A percentile compares a stretch with the other conserved stretches of the same genome.
These are phyloP conservation scores for Pegoplata infirma DNA, from an alignment of 2,888 invertebrate species.

Conservation along the genomic window DNA sequence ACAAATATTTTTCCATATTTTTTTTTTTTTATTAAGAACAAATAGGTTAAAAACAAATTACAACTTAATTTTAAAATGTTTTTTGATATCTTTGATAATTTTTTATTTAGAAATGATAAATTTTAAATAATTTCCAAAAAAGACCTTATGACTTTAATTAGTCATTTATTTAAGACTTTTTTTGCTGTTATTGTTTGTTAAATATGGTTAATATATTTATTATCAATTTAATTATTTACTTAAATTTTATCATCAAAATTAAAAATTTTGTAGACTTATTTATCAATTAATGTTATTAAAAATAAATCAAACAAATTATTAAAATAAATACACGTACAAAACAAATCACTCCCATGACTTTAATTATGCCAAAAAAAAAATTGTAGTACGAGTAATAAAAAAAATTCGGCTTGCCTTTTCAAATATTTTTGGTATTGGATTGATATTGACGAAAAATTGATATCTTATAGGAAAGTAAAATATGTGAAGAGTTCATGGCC, in stretches of 20 bases:
- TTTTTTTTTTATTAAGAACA: slow-evolving; percentile 7
- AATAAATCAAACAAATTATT: slow-evolving; percentile 67
- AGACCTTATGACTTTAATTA: slow-evolving; percentile 54
- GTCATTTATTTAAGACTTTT: slow-evolving; percentile 44
- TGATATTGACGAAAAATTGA: too few relatives aligned
- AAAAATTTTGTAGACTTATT: slow-evolving; percentile 68
- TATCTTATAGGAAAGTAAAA: too few relatives aligned
- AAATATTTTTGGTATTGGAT: too few relatives aligned
- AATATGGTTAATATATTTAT: slow-evolving; percentile 23
- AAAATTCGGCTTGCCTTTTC: too few relatives aligned
- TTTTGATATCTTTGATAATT: slow-evolving; percentile 12
- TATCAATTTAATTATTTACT: slow-evolving; percentile 21
- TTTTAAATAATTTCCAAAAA: not conserved
- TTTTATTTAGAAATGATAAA: slow-evolving; percentile 1
- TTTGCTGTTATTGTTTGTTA: not conserved
- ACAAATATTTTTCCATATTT: slow-evolving; percentile 21
- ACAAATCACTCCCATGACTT: slow-evolving; percentile 64
- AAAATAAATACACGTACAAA: slow-evolving; percentile 41
- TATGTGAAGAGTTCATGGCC: too few relatives aligned
- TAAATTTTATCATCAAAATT: slow-evolving; percentile 16
- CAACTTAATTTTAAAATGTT: slow-evolving; percentile 27
- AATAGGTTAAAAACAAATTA: slow-evolving; percentile 33
- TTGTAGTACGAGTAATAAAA: too few relatives aligned
- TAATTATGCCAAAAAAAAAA: slow-evolving; percentile 49
- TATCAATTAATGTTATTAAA: slow-evolving; percentile 71